Percentiles rank a stretch among this genome's conserved stretches.
Evolutionary conservation across 2,888 invertebrate species (phyloP).

Genomic region (Lacanobia oleracea): DNA sequence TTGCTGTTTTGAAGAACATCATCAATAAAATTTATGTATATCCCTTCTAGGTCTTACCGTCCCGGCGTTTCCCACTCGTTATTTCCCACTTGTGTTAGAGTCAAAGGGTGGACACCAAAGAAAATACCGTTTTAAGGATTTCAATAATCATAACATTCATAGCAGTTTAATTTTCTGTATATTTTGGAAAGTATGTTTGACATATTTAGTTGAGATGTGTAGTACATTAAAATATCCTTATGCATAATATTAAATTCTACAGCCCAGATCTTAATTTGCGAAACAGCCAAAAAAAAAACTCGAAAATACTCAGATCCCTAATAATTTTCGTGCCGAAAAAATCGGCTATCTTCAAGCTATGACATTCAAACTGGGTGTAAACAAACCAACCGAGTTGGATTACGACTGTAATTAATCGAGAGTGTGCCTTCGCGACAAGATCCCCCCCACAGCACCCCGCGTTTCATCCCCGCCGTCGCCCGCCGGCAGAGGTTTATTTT

Average conservation of each 20-base stretch:
- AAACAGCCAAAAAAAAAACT: not conserved
- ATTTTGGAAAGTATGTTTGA: not conserved
- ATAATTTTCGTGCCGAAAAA: constrained; percentile 24
- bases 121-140: no score
- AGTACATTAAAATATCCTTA: no score
- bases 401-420: constrained; percentile 80
- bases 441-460: constrained; percentile 20
- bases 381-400: constrained; percentile 68
- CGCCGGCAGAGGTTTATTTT: constrained; percentile 68
- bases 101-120: no score
- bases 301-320: not conserved
- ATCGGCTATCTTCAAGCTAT: constrained; percentile 37
- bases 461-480: constrained; percentile 19
- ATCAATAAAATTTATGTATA: no score
- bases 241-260: not conserved
- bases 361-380: constrained; percentile 51
- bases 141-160: no score
- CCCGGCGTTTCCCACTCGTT: no score
- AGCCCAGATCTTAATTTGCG: not conserved
- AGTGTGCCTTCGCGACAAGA: constrained; percentile 73
- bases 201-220: not conserved
- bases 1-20: no score
- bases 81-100: no score
- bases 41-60: no score
- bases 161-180: not conserved